Conservation (phyloP, 2,113 vertebrate genomes). For the Cottus gobio region DNA sequence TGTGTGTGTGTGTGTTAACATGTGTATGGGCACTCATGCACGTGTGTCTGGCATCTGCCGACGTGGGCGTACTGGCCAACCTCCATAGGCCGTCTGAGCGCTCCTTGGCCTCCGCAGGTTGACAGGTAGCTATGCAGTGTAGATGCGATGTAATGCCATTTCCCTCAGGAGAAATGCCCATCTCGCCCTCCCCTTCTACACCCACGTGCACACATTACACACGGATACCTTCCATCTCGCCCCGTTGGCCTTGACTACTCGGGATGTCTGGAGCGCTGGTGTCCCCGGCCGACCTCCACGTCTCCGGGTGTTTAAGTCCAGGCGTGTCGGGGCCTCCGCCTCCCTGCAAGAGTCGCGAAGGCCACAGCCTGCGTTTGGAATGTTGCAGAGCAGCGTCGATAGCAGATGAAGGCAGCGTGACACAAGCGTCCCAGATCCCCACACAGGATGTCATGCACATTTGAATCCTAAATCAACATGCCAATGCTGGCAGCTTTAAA, state of each 20-base stretch:
- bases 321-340: constrained; percentile 7
- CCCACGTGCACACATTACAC: constrained; percentile 22
- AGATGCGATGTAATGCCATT: constrained; percentile 64
- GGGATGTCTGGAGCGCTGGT: constrained; percentile 24
- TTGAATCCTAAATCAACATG: no score
- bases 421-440: neutral
- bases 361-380: constrained; percentile 16
- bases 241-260: constrained; percentile 52
- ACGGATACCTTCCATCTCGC: constrained; percentile 37
- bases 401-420: neutral
- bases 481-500: no score
- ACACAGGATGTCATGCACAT: no score
- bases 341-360: constrained; percentile 4
- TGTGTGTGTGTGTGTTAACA: constrained; percentile 12
- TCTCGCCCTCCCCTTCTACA: constrained; percentile 31
- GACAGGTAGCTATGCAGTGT: constrained; percentile 76
- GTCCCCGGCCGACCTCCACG: constrained; percentile 39
- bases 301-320: constrained; percentile 20
- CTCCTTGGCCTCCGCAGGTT: constrained; percentile 66
- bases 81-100: constrained; percentile 69
- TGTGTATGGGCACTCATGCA: constrained; percentile 51
- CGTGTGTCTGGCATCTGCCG: constrained; percentile 56
- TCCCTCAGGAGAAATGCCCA: constrained; percentile 54
- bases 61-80: constrained; percentile 74
- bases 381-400: constrained; percentile 1